phyloP scores from a whole-genome alignment of 2,888 invertebrate species.

The Ferdinandea cuprea region DNA sequence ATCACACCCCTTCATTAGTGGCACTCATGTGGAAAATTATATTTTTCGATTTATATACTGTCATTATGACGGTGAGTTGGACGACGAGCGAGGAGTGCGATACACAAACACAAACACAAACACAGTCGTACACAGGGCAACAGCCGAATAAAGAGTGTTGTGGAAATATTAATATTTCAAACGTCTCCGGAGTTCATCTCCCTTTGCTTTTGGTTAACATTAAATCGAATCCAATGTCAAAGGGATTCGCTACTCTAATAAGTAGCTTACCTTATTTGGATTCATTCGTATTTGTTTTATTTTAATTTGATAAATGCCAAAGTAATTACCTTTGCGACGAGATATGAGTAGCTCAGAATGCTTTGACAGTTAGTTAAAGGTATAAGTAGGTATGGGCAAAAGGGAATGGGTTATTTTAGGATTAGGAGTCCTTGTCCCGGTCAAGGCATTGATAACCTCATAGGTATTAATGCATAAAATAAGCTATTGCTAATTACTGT shows the following conservation, averaged over 20 bases:
- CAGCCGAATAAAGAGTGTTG: slow-evolving; percentile 28
- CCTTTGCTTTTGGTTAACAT: slow-evolving; percentile 58
- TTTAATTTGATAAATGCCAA: slow-evolving; percentile 50
- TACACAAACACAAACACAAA: slow-evolving; percentile 11
- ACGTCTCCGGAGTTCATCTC: slow-evolving; percentile 58
- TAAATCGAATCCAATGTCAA: slow-evolving; percentile 73
- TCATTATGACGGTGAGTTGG: slow-evolving; percentile 65
- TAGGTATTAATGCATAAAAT: too few relatives aligned
- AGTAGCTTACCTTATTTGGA: slow-evolving; percentile 53
- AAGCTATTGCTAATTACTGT: too few relatives aligned
- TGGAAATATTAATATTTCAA: slow-evolving; percentile 59
- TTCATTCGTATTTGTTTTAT: slow-evolving; percentile 35
- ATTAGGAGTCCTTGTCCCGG: too few relatives aligned
- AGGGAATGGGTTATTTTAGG: slow-evolving; percentile 7
- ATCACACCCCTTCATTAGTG: slow-evolving; percentile 70
- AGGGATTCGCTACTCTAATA: slow-evolving; percentile 41
- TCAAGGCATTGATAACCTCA: too few relatives aligned
- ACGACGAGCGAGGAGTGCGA: too few relatives aligned
- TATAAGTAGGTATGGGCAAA: slow-evolving; percentile 2
- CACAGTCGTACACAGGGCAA: neutral
- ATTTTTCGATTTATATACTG: slow-evolving; percentile 75
- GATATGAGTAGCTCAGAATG: neutral
- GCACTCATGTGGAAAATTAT: slow-evolving; percentile 74
- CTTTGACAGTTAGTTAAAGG: neutral
- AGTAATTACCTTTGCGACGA: slow-evolving; percentile 47